Evolutionary conservation across 2,888 invertebrate species (phyloP).

Genomic region (Drosophila sordidula): DNA sequence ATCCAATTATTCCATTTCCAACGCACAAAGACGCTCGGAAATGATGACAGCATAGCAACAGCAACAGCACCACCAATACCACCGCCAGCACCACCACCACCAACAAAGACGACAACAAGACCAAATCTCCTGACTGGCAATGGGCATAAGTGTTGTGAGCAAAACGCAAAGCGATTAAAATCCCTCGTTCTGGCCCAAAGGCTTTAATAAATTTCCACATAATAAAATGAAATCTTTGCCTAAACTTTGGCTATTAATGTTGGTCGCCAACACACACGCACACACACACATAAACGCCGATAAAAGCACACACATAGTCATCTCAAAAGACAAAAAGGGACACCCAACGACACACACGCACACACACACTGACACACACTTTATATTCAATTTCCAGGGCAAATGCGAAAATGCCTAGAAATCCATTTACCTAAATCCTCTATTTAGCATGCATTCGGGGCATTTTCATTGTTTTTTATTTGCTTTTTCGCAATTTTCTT

Average conservation of each 20-base stretch:
- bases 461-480: slow-evolving; percentile 80
- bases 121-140: slow-evolving; percentile 1
- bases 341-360: slow-evolving; percentile 5
- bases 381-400: slow-evolving; percentile 76
- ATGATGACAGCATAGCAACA: slow-evolving; percentile 38
- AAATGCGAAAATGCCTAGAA: slow-evolving; percentile 79
- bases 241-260: slow-evolving; percentile 73
- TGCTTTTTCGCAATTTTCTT: slow-evolving; percentile 44
- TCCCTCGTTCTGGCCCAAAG: slow-evolving; percentile 60
- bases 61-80: slow-evolving; percentile 5
- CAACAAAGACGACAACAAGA: slow-evolving; percentile 4
- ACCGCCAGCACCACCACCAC: slow-evolving; percentile 3
- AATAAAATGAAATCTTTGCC: slow-evolving; percentile 79
- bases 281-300: slow-evolving; percentile 17
- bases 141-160: slow-evolving; percentile 15
- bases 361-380: slow-evolving; percentile 39
- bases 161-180: slow-evolving; percentile 66
- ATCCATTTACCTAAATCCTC: slow-evolving; percentile 83
- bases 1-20: slow-evolving; percentile 71
- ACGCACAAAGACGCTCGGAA: slow-evolving; percentile 41
- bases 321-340: slow-evolving; percentile 40
- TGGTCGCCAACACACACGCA: slow-evolving; percentile 39
- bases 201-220: slow-evolving; percentile 78
- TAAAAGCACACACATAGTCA: slow-evolving; percentile 32
- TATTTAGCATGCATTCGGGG: slow-evolving; percentile 82